Conservation (phyloP, 1,140 invertebrate species). For the Pararge aegeria region DNA sequence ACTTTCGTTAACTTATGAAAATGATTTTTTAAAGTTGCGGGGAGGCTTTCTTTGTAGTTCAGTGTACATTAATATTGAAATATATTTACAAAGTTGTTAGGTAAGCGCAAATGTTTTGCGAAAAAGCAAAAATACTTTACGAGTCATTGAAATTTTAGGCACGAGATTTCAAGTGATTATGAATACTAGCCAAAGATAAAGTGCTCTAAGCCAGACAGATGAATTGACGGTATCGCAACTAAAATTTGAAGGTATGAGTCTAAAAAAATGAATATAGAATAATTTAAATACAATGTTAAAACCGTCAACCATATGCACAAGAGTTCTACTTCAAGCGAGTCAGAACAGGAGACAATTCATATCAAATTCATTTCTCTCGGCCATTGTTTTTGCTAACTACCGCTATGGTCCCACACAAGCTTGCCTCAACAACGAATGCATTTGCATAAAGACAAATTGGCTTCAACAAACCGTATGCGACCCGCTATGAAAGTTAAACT, state of each 20-base stretch:
- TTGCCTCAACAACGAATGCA: slow-evolving; percentile 28
- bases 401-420: slow-evolving; percentile 29
- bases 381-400: slow-evolving; percentile 40
- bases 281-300: slow-evolving; percentile 1
- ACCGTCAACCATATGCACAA: background rate
- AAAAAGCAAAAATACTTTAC: background rate
- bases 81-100: background rate
- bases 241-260: too few relatives aligned
- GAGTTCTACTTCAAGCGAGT: too few relatives aligned
- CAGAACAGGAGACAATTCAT: slow-evolving; percentile 24
- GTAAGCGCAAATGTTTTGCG: background rate
- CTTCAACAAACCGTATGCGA: slow-evolving; percentile 28
- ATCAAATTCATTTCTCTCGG: slow-evolving; percentile 32
- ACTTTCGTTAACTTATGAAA: slow-evolving; percentile 34
- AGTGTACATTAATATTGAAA: background rate
- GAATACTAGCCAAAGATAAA: too few relatives aligned
- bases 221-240: too few relatives aligned
- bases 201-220: too few relatives aligned
- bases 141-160: too few relatives aligned
- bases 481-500: slow-evolving; percentile 29
- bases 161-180: too few relatives aligned
- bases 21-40: slow-evolving; percentile 35
- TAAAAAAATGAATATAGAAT: too few relatives aligned
- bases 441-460: slow-evolving; percentile 38
- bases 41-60: slow-evolving; percentile 6